phyloP scores from a whole-genome alignment of 1,140 invertebrate species.

The Helicoverpa armigera region DNA sequence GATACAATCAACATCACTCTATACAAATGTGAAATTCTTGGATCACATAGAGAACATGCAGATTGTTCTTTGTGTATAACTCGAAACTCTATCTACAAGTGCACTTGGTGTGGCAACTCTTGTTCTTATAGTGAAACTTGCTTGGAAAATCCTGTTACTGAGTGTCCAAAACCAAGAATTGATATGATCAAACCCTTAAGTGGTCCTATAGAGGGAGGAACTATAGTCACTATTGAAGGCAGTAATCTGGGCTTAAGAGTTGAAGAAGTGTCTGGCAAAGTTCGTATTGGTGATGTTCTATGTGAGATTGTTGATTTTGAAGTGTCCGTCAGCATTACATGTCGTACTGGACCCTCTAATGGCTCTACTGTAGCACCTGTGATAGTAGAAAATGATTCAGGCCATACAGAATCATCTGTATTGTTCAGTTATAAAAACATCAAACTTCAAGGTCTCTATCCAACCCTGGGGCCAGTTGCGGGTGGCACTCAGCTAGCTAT shows the following conservation, averaged over 20 bases:
- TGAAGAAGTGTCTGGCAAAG: conserved; percentile 96
- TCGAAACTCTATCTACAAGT: conserved; percentile 94
- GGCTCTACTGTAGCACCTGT: conserved; percentile 93
- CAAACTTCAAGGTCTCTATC: conserved; percentile 92
- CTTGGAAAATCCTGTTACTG: conserved; percentile 89
- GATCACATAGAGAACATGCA: conserved; percentile 95
- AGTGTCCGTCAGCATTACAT: conserved; percentile 96
- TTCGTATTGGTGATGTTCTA: conserved; percentile 95
- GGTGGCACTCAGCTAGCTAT: conserved; percentile 97
- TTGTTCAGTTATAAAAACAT: conserved; percentile 97
- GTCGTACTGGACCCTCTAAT: conserved; percentile 93
- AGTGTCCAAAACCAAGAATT: conserved; percentile 97
- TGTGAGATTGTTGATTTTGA: conserved; percentile 96
- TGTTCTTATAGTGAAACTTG: conserved; percentile 96
- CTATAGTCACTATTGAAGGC: conserved; percentile 97
- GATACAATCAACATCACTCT: conserved; percentile 96
- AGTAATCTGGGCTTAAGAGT: conserved; percentile 97
- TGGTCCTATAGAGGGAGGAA: conserved; percentile 98
- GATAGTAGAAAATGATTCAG: conserved; percentile 95
- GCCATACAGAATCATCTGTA: conserved; percentile 95
- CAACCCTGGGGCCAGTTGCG: conserved; percentile 95
- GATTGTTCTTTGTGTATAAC: conserved; percentile 98
- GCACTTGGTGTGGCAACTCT: conserved; percentile 96
- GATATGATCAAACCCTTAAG: conserved; percentile 97
- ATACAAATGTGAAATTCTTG: conserved; percentile 98